These are phyloP conservation scores for Pipistrellus kuhlii DNA, from an alignment of 2,797 vertebrate species.

Conservation along the genomic window DNA sequence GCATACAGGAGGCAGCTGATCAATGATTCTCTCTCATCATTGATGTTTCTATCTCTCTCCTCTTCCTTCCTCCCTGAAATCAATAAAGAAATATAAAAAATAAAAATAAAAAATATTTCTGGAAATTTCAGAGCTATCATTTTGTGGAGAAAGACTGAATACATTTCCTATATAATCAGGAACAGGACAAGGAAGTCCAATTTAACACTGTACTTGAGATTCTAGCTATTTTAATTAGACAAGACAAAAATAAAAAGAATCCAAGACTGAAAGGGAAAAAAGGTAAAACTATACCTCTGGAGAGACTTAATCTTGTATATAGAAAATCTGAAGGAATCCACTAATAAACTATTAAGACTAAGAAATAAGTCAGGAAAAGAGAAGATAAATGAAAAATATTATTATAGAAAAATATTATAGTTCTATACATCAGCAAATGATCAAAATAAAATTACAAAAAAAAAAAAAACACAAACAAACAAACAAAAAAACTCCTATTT, in stretches of 20 bases:
- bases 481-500: background rate
- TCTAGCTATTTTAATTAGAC: background rate
- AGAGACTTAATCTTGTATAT: background rate
- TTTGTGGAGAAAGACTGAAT: constrained; percentile 22
- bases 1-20: too few species aligned
- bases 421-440: background rate
- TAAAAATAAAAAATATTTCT: background rate
- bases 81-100: too few species aligned
- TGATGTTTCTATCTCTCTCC: too few species aligned
- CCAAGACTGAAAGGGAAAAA: background rate
- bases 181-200: background rate
- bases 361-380: background rate
- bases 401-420: background rate
- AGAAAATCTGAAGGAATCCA: constrained; percentile 18
- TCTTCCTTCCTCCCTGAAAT: too few species aligned
- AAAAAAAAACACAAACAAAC: too few species aligned
- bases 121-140: background rate
- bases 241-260: constrained; percentile 49
- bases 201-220: background rate
- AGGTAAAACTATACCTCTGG: background rate
- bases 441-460: background rate
- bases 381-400: background rate
- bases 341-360: constrained; percentile 22
- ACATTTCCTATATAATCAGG: background rate
- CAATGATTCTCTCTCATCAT: too few species aligned